A percentile compares a stretch with the other conserved stretches of the same genome.
These are phyloP conservation scores for Globodera ellingtonae DNA, from an alignment of 1,140 invertebrate species.

Conservation along the genomic window DNA sequence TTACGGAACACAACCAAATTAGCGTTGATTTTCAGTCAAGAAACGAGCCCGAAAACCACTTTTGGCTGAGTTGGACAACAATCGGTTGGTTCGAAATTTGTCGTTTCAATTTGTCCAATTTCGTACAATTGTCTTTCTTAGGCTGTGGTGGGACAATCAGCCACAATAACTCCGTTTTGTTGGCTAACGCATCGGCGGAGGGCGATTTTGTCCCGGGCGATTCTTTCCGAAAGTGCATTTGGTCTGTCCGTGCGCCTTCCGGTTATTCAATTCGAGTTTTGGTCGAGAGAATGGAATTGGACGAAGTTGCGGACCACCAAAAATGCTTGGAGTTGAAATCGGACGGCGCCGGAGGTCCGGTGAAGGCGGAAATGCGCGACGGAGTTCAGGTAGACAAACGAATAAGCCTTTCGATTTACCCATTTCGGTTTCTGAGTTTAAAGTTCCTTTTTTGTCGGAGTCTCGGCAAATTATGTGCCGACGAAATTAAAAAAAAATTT, in stretches of 20 bases:
- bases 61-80: slow-evolving; percentile 60
- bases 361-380: slow-evolving; percentile 16
- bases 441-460: no score
- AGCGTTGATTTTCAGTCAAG: slow-evolving; percentile 43
- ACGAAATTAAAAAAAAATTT: neutral
- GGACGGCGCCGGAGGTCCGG: neutral
- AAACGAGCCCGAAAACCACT: slow-evolving; percentile 56
- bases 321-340: slow-evolving; percentile 24
- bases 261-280: slow-evolving; percentile 41
- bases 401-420: neutral
- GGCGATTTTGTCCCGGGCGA: slow-evolving; percentile 49
- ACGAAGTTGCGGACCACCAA: neutral
- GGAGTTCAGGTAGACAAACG: slow-evolving; percentile 17
- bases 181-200: slow-evolving; percentile 26
- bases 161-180: slow-evolving; percentile 39
- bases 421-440: no score
- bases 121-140: slow-evolving; percentile 4
- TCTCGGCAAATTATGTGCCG: neutral
- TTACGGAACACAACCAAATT: slow-evolving; percentile 43
- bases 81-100: slow-evolving; percentile 27
- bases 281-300: slow-evolving; percentile 29
- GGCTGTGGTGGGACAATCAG: slow-evolving; percentile 53
- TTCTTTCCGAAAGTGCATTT: slow-evolving; percentile 48
- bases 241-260: slow-evolving; percentile 55
- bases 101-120: neutral